Evolutionary conservation across 2,888 invertebrate genomes (phyloP).

Genomic region (Limnephilus marmoratus): DNA sequence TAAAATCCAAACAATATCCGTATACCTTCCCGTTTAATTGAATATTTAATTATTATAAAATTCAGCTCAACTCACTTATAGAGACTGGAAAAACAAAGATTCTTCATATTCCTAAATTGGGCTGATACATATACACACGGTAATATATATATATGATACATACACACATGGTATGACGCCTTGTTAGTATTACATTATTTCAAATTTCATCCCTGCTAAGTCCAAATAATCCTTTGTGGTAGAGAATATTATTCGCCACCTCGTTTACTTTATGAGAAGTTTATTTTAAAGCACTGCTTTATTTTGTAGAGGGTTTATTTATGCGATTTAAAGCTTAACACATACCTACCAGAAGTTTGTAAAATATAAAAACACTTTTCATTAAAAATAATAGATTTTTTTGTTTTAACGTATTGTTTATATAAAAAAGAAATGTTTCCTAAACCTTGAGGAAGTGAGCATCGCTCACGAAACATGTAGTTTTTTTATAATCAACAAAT

Average conservation of each 20-base stretch:
- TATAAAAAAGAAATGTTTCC: too few species aligned
- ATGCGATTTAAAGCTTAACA: neutral
- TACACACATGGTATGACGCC: neutral
- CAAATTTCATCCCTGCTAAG: neutral
- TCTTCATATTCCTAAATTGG: neutral
- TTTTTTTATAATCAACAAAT: too few species aligned
- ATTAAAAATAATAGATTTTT: too few species aligned
- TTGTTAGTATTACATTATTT: neutral
- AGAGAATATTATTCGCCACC: neutral
- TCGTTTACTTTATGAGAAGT: neutral
- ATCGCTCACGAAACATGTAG: too few species aligned
- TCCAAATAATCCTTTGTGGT: neutral
- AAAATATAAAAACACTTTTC: neutral
- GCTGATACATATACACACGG: neutral
- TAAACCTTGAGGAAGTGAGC: too few species aligned
- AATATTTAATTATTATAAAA: conserved; percentile 27
- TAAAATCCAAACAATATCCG: neutral
- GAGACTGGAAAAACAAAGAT: neutral
- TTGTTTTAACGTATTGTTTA: too few species aligned
- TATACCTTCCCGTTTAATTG: neutral
- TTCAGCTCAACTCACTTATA: neutral
- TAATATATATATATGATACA: too few species aligned
- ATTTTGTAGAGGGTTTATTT: neutral
- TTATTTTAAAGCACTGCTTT: neutral
- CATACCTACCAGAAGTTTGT: neutral